phyloP scores from a whole-genome alignment of 2,113 vertebrate genomes.

The Pelecanus crispus region DNA sequence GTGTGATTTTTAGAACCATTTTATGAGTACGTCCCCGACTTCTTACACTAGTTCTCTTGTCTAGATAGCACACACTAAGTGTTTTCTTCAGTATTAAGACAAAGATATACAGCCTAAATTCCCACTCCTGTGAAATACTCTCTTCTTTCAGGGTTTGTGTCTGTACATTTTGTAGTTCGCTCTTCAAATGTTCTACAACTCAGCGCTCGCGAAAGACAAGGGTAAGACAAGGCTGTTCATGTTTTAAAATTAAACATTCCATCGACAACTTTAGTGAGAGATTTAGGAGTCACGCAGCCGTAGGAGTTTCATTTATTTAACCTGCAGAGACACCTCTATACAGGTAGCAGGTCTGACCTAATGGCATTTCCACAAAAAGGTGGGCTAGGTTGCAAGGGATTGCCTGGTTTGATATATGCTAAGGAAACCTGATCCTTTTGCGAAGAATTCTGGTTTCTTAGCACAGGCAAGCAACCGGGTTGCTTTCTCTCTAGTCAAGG shows the following conservation, averaged over 20 bases:
- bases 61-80: rapidly evolving
- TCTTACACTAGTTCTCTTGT: neutral
- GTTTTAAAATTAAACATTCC: neutral
- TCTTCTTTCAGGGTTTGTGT: neutral
- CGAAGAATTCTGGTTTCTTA: neutral
- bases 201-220: neutral
- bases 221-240: neutral
- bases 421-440: neutral
- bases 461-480: neutral
- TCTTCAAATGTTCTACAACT: neutral
- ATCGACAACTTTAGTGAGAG: neutral
- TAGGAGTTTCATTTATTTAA: neutral
- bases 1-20: neutral
- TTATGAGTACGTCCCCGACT: neutral
- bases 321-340: neutral
- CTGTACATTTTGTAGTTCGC: neutral
- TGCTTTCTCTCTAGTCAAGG: neutral
- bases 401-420: neutral
- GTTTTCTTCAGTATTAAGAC: neutral
- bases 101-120: neutral
- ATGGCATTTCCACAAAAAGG: neutral
- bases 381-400: neutral
- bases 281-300: neutral
- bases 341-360: neutral
- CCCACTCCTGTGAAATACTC: neutral